These are phyloP conservation scores for Tetragonula clypearis DNA, from an alignment of 1,140 invertebrate genomes.

Conservation along the genomic window DNA sequence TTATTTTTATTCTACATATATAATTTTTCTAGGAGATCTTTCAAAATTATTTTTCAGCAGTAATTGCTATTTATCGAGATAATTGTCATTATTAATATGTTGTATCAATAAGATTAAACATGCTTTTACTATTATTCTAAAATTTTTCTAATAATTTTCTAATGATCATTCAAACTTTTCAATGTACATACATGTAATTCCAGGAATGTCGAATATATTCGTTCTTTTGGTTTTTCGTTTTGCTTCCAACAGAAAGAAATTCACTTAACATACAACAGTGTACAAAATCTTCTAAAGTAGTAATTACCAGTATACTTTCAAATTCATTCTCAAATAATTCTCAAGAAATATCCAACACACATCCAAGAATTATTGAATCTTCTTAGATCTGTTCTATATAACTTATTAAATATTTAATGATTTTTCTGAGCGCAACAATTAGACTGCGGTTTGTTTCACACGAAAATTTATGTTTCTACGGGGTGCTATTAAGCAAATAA, in stretches of 20 bases:
- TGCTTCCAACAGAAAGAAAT: conserved; percentile 7
- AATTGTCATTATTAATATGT: no score
- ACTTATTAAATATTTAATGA: neutral
- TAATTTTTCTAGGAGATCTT: no score
- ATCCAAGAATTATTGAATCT: neutral
- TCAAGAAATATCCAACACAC: neutral
- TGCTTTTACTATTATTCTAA: neutral
- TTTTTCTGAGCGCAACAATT: no score
- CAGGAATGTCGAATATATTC: neutral
- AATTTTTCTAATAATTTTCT: neutral
- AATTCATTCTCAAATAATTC: no score
- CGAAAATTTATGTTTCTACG: no score
- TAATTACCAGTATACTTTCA: no score
- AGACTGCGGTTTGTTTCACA: no score
- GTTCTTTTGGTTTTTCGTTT: neutral
- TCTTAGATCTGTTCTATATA: neutral
- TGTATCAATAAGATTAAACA: no score
- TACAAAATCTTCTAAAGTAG: neutral
- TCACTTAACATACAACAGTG: neutral
- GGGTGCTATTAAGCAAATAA: no score
- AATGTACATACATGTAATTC: neutral
- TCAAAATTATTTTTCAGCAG: no score
- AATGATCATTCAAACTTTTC: neutral
- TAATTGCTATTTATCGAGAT: no score
- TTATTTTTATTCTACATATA: no score